Conservation (phyloP, 2,888 invertebrate genomes). For the Drosophila recens region DNA sequence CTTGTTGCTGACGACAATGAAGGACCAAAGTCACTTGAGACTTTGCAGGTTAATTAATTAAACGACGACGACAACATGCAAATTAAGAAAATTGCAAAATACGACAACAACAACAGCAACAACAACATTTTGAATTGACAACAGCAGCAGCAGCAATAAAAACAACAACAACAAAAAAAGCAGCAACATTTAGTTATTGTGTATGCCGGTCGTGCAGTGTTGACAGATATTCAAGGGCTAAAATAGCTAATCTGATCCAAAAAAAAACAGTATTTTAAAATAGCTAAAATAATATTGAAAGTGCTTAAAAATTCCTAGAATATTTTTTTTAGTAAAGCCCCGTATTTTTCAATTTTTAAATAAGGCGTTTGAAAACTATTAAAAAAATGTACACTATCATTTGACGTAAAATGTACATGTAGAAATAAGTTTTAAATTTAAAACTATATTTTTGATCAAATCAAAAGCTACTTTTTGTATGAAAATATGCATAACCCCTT, state of each 20-base stretch:
- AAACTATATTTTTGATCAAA: too few species aligned
- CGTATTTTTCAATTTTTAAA: too few species aligned
- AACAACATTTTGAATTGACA: constrained; percentile 40
- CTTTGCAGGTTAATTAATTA: constrained; percentile 73
- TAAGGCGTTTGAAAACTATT: too few species aligned
- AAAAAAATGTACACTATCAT: too few species aligned
- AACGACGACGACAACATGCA: constrained; percentile 68
- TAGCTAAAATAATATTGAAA: neutral
- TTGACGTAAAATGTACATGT: too few species aligned
- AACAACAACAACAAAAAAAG: neutral
- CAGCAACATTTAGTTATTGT: constrained; percentile 40
- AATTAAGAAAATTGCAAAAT: constrained; percentile 80
- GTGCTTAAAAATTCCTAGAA: too few species aligned
- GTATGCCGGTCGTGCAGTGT: constrained; percentile 59
- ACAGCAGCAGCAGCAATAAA: constrained; percentile 23
- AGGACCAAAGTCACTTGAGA: constrained; percentile 77
- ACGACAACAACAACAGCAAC: constrained; percentile 27
- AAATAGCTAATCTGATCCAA: neutral
- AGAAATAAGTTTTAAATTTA: too few species aligned
- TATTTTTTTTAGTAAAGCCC: too few species aligned
- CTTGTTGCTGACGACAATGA: constrained; percentile 49
- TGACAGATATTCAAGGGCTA: constrained; percentile 1
- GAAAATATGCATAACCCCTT: too few species aligned
- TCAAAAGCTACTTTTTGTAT: too few species aligned
- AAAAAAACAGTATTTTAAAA: neutral